Conservation (phyloP, 2,797 vertebrate species). For the Eptatretus atami region DNA sequence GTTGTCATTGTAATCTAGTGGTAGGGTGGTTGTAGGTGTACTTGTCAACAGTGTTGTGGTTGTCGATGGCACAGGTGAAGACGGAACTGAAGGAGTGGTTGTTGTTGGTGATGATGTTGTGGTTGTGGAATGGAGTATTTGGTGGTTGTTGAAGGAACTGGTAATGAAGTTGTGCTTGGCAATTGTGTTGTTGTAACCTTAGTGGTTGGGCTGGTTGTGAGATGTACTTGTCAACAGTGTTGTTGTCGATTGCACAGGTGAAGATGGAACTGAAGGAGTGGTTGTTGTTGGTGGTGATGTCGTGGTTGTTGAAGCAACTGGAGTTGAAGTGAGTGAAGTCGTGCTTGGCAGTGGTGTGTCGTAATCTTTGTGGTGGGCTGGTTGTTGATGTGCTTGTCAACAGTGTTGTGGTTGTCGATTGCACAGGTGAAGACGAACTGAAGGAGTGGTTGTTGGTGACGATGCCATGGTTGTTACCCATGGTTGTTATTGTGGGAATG, state of each 20-base stretch:
- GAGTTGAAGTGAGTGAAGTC: neutral
- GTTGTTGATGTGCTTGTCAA: neutral
- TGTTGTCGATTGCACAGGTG: neutral
- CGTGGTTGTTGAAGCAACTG: neutral
- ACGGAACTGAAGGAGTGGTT: too few species aligned
- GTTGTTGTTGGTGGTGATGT: conserved; percentile 3
- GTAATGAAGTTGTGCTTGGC: neutral
- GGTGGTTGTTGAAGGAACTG: neutral
- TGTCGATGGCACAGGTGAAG: too few species aligned
- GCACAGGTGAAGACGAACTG: neutral
- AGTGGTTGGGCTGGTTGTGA: too few species aligned
- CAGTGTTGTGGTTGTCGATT: neutral
- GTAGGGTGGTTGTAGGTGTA: too few species aligned
- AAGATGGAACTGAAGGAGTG: neutral
- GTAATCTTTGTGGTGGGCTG: too few species aligned
- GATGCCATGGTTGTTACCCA: neutral
- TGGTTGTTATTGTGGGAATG: too few species aligned
- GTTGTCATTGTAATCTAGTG: too few species aligned
- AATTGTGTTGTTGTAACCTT: too few species aligned
- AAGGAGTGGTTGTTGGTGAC: neutral
- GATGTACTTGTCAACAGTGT: too few species aligned
- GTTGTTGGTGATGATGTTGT: conserved; percentile 4
- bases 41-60: too few species aligned
- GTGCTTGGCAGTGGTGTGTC: too few species aligned
- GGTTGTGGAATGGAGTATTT: too few species aligned